Evolutionary conservation across 2,888 invertebrate genomes (phyloP), one percentile per base, ranked within the genome.

Genomic region (Dicranocentrus wangi): DNA sequence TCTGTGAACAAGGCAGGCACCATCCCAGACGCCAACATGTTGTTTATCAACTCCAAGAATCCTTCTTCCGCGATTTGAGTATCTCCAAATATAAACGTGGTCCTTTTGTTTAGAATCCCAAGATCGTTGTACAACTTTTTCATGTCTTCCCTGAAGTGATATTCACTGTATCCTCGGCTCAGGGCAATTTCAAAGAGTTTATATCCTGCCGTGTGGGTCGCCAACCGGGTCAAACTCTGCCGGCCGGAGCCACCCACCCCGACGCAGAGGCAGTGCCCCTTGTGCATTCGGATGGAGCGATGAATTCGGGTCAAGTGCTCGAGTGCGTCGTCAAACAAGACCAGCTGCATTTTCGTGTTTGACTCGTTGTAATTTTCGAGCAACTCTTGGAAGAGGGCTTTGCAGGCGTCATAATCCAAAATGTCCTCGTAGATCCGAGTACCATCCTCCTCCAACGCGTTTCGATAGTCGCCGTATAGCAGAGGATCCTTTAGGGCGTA

Each of bases 231-330:
- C 23, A 97, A 91, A 83, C 93, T 93, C 87, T 94, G 93, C 89
- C 97, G 97, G 21, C 97, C 97, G 87, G 94, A 93, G 21, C 97
- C 97, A 1, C 95, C 96, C 1, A 95, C 94, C 10, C 97, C 97
- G 15, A 97, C 93, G 51, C 97, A 90, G 89, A 97, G 90, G 3
- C 93, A 92, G 88, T 97, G 95, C 0, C 96, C 96, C 83, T 93
- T 90, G 87, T 94, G 92, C 92, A 96, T 93, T 83, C 97, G 91
- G 81, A 97, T 90, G 0, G 93, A 93, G 23, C 97, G 92, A 87
- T 97, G 96, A 13, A 96, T 92, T 60, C 97, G 91, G 0, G 95
- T 97, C 87, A 97, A 88, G 88, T 98, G 97, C 88, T 97, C 96
- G 68, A 97, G 89, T 53, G 96, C 97, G 88, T 97, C 96, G 87